Base-by-base conservation (phyloP, 2,797 vertebrate genomes). In the Australoheros facetus region DNA sequence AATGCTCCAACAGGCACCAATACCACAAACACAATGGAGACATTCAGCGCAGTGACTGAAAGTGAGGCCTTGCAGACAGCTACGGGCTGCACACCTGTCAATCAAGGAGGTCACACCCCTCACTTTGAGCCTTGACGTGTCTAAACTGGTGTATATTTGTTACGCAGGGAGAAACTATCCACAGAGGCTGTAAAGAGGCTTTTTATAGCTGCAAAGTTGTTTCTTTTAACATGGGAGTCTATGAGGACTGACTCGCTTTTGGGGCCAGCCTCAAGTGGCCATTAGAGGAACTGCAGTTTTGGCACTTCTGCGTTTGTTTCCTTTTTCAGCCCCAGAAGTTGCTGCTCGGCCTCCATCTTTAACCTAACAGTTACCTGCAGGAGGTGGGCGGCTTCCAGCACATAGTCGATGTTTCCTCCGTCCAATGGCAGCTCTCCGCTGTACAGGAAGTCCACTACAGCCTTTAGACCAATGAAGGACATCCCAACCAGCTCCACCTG, bases 401-500 rank as follows among this genome's bases (percentile, higher is more conserved):
- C 93, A 0, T 94, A 93, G 87, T 97, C 96, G 0, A 99, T 97
- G 83, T 97, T 99, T 32, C 95, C 96, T 0, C 97, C 97, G 0
- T 99, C 97, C 60, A 99, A 84, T 0, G 92, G 95, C 83, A 99
- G 93, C 90, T 99, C 96, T 0, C 97, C 96, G 0, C 96, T 96
- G 0, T 99, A 99, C 51, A 99, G 90, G 83, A 99, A 99, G 94
- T 99, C 97, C 85, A 99, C 94, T 56, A 98, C 97, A 0, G 97
- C 95, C 82, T 96, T 97, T 17, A 99, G 96, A 2, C 98, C 98
- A 0, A 96, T 81, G 30, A 94, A 96, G 3, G 98, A 99, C 56
- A 97, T 92, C 0, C 98, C 98, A 0, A 97, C 93, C 55, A 99
- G 94, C 86, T 97, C 97, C 42, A 99, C 97, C 92, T 94, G 70